Evolutionary conservation across 2,888 invertebrate species (phyloP).

Genomic region (Syritta pipiens): DNA sequence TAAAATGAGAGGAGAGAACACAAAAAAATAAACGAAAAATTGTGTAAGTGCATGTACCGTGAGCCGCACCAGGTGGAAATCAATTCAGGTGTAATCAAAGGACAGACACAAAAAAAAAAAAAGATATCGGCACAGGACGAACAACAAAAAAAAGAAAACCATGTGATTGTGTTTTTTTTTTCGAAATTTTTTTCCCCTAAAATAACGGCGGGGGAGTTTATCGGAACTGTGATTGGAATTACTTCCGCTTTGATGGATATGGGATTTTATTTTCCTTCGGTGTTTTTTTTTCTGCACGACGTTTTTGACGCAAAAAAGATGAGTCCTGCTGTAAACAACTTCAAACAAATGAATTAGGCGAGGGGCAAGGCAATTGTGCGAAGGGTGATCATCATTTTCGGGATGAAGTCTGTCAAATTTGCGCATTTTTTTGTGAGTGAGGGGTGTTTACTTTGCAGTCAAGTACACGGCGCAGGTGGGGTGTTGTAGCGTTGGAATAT

Average conservation of each 20-base stretch:
- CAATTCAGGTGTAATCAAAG: constrained; percentile 46
- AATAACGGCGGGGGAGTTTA: constrained; percentile 3
- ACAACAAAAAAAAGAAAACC: background rate
- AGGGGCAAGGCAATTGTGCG: constrained; percentile 24
- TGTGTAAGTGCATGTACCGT: background rate
- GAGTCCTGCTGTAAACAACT: constrained; percentile 25
- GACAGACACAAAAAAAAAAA: background rate
- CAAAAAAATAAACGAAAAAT: background rate
- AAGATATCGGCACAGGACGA: background rate
- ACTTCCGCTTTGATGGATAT: constrained; percentile 34
- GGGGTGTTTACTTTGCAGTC: constrained; percentile 3
- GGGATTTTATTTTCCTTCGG: background rate
- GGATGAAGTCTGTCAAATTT: constrained; percentile 23
- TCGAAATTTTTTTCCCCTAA: background rate
- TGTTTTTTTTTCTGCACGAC: background rate
- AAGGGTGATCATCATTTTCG: constrained; percentile 9
- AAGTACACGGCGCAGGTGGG: too few species aligned
- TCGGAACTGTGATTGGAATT: constrained; percentile 27
- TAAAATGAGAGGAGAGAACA: constrained; percentile 6
- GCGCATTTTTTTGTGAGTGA: constrained; percentile 5
- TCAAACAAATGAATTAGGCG: constrained; percentile 38
- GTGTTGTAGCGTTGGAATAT: too few species aligned
- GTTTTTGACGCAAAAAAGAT: background rate
- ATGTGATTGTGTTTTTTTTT: constrained; percentile 5
- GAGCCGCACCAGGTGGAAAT: constrained; percentile 47